phyloP scores from a whole-genome alignment of 2,888 invertebrate species.

The Heliconius aoede region DNA sequence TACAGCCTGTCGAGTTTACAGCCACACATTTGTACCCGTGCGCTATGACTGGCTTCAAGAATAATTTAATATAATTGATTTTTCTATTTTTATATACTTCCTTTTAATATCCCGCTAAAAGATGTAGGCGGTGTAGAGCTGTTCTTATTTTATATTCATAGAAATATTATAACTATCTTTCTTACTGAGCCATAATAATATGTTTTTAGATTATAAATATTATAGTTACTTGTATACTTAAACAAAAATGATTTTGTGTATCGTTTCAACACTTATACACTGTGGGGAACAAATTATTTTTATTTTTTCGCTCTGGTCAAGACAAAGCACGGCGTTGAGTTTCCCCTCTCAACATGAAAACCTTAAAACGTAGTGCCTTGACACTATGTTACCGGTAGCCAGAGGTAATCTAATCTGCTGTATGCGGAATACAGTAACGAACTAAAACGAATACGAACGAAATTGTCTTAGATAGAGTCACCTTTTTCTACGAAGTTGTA shows the following conservation, averaged over 20 bases:
- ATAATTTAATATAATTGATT: neutral
- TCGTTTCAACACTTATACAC: too few relatives aligned
- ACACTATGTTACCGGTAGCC: too few relatives aligned
- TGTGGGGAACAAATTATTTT: too few relatives aligned
- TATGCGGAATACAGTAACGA: neutral
- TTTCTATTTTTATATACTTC: too few relatives aligned
- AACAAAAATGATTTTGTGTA: neutral
- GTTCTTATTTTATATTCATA: neutral
- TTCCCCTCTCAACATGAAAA: neutral
- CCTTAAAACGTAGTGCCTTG: too few relatives aligned
- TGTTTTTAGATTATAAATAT: neutral
- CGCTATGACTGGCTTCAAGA: neutral
- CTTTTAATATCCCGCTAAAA: too few relatives aligned
- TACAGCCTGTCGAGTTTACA: neutral
- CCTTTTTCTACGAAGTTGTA: conserved; percentile 27
- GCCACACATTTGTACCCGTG: neutral
- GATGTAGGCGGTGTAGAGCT: too few relatives aligned
- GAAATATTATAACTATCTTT: neutral
- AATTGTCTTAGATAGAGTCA: neutral
- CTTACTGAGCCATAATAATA: neutral
- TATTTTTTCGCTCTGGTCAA: neutral
- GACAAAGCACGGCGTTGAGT: neutral
- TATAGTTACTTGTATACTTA: neutral
- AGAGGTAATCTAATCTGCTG: too few relatives aligned
- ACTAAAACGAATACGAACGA: neutral